These are phyloP conservation scores for Malurus cyaneus DNA, from an alignment of 2,113 vertebrate species.

Conservation along the genomic window DNA sequence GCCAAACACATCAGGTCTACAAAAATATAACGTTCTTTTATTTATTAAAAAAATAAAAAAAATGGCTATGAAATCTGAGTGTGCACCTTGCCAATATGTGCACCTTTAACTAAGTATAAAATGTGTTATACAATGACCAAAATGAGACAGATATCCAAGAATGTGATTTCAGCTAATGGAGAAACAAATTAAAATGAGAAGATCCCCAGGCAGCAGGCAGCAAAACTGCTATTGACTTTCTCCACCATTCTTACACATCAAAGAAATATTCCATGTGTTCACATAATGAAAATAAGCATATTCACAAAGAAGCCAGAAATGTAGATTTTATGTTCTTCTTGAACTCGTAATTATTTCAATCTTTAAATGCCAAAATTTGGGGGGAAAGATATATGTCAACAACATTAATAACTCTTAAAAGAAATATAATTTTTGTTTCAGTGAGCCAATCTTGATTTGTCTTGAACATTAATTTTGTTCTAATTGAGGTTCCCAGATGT, in stretches of 20 bases:
- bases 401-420: neutral
- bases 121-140: neutral
- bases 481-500: neutral
- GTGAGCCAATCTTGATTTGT: neutral
- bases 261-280: neutral
- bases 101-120: neutral
- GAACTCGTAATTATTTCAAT: neutral
- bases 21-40: neutral
- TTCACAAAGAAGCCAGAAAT: neutral
- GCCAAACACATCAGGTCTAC: neutral
- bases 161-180: neutral
- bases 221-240: neutral
- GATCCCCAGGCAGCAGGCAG: neutral
- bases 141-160: neutral
- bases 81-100: neutral
- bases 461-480: neutral
- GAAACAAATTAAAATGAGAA: neutral
- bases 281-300: neutral
- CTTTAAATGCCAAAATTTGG: neutral
- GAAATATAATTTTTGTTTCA: neutral
- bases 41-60: fast-evolving
- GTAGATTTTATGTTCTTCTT: neutral
- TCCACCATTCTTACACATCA: neutral
- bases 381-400: neutral
- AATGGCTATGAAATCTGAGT: neutral